phyloP scores from a whole-genome alignment of 1,140 invertebrate species.

The Drosophila lacertosa region DNA sequence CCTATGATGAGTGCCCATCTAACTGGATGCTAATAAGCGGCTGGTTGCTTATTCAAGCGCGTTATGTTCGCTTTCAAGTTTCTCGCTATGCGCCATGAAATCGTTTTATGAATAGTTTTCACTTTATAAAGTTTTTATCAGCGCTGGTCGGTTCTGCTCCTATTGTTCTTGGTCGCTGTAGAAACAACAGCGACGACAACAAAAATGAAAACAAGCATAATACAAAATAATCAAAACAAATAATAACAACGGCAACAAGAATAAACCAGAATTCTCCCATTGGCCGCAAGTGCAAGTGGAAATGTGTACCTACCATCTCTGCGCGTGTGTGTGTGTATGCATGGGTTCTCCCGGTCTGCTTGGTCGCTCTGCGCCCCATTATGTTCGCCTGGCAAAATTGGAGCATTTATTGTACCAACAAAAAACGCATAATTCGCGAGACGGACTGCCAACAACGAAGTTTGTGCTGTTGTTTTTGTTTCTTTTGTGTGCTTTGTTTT shows the following conservation, averaged over 20 bases:
- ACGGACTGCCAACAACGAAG: slow-evolving; percentile 33
- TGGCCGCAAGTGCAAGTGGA: slow-evolving; percentile 43
- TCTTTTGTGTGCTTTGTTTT: slow-evolving; percentile 11
- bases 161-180: slow-evolving; percentile 30
- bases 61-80: slow-evolving; percentile 32
- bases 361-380: slow-evolving; percentile 43
- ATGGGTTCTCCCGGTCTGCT: slow-evolving; percentile 29
- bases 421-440: slow-evolving; percentile 65
- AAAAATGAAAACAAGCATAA: slow-evolving; percentile 15
- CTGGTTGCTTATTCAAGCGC: slow-evolving; percentile 21
- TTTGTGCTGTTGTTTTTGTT: slow-evolving; percentile 19
- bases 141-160: slow-evolving; percentile 20
- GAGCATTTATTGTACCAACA: slow-evolving; percentile 79
- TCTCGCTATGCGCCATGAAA: slow-evolving; percentile 10
- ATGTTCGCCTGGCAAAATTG: slow-evolving; percentile 77
- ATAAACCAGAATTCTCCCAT: slow-evolving; percentile 46
- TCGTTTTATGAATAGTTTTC: slow-evolving; percentile 25
- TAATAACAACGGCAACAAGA: slow-evolving; percentile 24
- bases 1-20: neutral
- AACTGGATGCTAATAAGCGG: slow-evolving; percentile 20
- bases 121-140: slow-evolving; percentile 23
- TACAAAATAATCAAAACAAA: slow-evolving; percentile 44
- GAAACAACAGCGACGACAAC: neutral
- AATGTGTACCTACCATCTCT: slow-evolving; percentile 24
- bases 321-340: slow-evolving; percentile 9